Percentiles rank a stretch among this genome's conserved stretches.
phyloP scores from a whole-genome alignment of 2,113 vertebrate genomes.

The Engraulis encrasicolus region DNA sequence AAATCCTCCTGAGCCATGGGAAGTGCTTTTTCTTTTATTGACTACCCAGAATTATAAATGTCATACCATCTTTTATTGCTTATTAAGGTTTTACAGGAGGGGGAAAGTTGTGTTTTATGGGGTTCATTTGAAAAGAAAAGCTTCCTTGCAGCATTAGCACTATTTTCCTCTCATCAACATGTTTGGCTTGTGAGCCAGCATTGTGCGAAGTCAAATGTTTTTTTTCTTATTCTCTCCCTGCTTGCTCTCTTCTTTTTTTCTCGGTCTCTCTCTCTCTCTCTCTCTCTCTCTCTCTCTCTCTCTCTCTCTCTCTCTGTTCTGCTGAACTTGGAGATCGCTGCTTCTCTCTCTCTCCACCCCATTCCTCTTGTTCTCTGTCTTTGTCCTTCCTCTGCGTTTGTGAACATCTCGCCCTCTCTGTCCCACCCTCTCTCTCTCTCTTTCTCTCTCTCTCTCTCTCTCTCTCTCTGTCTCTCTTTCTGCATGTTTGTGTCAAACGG shows the following conservation, averaged over 20 bases:
- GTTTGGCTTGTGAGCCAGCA: conserved; percentile 56
- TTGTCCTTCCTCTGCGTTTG: neutral
- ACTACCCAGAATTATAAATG: conserved; percentile 45
- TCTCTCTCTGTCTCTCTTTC: no score
- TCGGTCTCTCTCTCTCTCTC: conserved; percentile 16
- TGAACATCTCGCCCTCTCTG: neutral
- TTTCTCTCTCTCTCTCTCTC: neutral
- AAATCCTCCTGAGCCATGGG: conserved; percentile 20
- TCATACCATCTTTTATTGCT: conserved; percentile 44
- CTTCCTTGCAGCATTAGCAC: conserved; percentile 75
- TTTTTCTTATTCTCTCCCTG: no score
- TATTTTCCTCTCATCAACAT: conserved; percentile 73
- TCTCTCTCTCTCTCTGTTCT: conserved; percentile 56
- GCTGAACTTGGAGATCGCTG: conserved; percentile 60
- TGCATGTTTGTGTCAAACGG: conserved; percentile 39
- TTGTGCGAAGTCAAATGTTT: conserved; percentile 63
- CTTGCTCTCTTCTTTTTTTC: no score
- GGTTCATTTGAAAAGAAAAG: conserved; percentile 74
- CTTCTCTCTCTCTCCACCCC: neutral
- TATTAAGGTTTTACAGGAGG: conserved; percentile 54
- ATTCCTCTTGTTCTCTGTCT: neutral
- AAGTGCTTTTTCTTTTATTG: conserved; percentile 44
- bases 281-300: neutral
- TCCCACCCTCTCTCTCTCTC: neutral
- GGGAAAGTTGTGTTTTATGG: conserved; percentile 69